phyloP scores from a whole-genome alignment of 2,797 vertebrate genomes.

The Falco biarmicus region DNA sequence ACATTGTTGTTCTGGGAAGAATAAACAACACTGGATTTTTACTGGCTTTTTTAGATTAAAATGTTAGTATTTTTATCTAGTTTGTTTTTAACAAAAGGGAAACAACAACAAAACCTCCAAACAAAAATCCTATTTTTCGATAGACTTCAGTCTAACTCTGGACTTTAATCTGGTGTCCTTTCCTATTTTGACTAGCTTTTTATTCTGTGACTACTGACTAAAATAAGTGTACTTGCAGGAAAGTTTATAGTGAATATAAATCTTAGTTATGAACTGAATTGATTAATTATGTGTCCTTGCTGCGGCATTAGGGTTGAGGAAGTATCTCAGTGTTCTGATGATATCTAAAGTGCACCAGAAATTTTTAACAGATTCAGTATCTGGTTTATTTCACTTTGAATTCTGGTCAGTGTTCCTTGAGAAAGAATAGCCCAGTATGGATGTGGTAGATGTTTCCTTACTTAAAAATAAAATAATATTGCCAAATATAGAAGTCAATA shows the following conservation, averaged over 20 bases:
- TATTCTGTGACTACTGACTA: background rate
- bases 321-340: background rate
- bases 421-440: background rate
- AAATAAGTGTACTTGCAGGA: background rate
- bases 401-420: background rate
- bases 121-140: background rate
- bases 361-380: background rate
- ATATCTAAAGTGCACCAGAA: background rate
- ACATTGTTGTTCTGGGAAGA: background rate
- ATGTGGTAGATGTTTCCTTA: background rate
- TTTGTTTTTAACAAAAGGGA: background rate
- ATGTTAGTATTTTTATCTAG: background rate
- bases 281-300: background rate
- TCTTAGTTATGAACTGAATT: background rate
- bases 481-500: background rate
- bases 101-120: background rate
- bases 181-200: background rate
- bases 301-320: background rate
- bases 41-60: background rate
- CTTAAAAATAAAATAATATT: background rate
- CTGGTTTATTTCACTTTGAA: background rate
- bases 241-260: background rate
- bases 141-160: background rate
- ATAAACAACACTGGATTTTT: background rate
- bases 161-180: background rate